Conservation (phyloP, 2,113 vertebrate species). For the Aix galericulata region DNA sequence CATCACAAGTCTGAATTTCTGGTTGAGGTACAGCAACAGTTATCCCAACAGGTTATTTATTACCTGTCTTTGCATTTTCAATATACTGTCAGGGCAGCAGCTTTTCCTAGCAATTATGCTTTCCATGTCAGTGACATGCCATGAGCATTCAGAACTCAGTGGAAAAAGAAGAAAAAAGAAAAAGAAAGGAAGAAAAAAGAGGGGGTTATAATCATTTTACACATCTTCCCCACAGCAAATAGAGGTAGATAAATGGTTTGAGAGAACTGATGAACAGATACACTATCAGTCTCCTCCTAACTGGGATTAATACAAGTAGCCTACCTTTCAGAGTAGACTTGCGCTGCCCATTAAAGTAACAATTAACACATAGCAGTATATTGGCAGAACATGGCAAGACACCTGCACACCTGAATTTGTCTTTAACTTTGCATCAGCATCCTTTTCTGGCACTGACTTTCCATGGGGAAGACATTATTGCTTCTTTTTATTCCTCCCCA, state of each 20-base stretch:
- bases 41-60: neutral
- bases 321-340: neutral
- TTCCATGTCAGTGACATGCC: neutral
- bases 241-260: neutral
- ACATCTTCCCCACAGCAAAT: neutral
- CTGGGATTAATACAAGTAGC: neutral
- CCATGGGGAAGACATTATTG: neutral
- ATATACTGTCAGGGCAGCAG: neutral
- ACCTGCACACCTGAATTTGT: neutral
- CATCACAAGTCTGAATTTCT: neutral
- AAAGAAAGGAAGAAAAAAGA: no score
- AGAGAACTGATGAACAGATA: neutral
- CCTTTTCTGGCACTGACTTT: constrained; percentile 29
- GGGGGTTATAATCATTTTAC: neutral
- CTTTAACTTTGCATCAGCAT: neutral
- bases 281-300: neutral
- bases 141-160: neutral
- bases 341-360: neutral
- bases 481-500: constrained; percentile 44
- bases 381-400: neutral
- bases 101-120: neutral
- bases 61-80: neutral
- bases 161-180: neutral
- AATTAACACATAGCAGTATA: neutral
- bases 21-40: fast-evolving